Evolutionary conservation across 2,888 invertebrate species (phyloP).

Genomic region (Neoscelio sp.): DNA sequence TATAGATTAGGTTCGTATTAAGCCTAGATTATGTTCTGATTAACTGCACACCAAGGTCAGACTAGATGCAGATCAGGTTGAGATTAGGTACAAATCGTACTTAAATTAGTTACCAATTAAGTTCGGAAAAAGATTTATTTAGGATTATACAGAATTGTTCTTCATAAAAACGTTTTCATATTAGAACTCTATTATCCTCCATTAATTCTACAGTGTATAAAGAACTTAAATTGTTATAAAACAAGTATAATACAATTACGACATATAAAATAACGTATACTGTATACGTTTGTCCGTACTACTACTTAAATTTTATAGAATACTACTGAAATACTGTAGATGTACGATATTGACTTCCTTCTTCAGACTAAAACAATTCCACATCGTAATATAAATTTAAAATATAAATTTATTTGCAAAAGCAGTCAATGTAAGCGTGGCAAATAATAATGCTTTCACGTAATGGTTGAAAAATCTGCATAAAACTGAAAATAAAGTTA

Average conservation of each 20-base stretch:
- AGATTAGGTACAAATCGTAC: too few relatives aligned
- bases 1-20: too few relatives aligned
- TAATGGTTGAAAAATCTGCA: slow-evolving; percentile 60
- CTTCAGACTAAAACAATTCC: slow-evolving; percentile 20
- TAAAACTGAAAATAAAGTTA: slow-evolving; percentile 66
- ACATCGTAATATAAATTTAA: slow-evolving; percentile 8
- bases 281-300: not conserved
- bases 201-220: too few relatives aligned
- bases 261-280: slow-evolving; percentile 5
- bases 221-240: too few relatives aligned
- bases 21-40: too few relatives aligned
- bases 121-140: too few relatives aligned
- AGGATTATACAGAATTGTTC: too few relatives aligned
- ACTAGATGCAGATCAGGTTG: too few relatives aligned
- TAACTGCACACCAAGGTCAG: too few relatives aligned
- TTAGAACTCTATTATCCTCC: too few relatives aligned
- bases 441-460: slow-evolving; percentile 56
- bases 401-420: slow-evolving; percentile 33
- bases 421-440: slow-evolving; percentile 29
- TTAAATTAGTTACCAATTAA: too few relatives aligned
- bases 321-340: not conserved
- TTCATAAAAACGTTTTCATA: too few relatives aligned
- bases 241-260: not conserved
- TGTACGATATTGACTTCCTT: not conserved
- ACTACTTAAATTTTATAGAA: slow-evolving; percentile 16